Percentiles rank a stretch among this genome's conserved stretches.
phyloP scores from a whole-genome alignment of 2,113 vertebrate species.

The Cathartes aura region DNA sequence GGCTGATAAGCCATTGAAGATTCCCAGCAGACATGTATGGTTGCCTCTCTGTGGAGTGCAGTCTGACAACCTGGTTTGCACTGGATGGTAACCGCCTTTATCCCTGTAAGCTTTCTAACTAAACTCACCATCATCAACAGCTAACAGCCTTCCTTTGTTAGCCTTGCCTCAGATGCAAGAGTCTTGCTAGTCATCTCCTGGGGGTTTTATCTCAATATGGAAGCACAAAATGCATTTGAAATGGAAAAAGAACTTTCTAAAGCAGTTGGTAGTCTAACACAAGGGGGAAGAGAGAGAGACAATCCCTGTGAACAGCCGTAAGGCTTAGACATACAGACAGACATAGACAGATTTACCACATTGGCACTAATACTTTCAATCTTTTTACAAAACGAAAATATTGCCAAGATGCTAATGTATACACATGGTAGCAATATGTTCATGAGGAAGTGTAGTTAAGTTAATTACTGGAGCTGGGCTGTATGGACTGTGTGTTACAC shows the following conservation, averaged over 20 bases:
- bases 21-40: neutral
- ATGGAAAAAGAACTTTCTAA: constrained; percentile 35
- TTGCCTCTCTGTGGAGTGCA: neutral
- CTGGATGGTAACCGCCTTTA: neutral
- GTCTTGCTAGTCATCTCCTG: constrained; percentile 22
- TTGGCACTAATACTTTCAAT: constrained; percentile 55
- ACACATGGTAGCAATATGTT: constrained; percentile 70
- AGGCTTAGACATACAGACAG: constrained; percentile 59
- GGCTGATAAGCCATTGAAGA: neutral
- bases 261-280: constrained; percentile 59
- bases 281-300: neutral
- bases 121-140: neutral
- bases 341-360: constrained; percentile 54
- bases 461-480: constrained; percentile 57
- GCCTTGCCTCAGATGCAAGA: constrained; percentile 7
- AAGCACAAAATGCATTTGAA: constrained; percentile 30
- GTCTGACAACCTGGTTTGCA: neutral
- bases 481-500: constrained; percentile 43
- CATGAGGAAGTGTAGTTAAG: constrained; percentile 30
- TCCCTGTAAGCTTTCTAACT: neutral
- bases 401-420: constrained; percentile 68
- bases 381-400: constrained; percentile 60
- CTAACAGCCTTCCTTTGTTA: constrained; percentile 42
- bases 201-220: constrained; percentile 18
- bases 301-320: neutral